Evolutionary conservation across 2,113 vertebrate genomes (phyloP), one percentile per base, ranked within the genome.

Genomic region (Dipodomys spectabilis): DNA sequence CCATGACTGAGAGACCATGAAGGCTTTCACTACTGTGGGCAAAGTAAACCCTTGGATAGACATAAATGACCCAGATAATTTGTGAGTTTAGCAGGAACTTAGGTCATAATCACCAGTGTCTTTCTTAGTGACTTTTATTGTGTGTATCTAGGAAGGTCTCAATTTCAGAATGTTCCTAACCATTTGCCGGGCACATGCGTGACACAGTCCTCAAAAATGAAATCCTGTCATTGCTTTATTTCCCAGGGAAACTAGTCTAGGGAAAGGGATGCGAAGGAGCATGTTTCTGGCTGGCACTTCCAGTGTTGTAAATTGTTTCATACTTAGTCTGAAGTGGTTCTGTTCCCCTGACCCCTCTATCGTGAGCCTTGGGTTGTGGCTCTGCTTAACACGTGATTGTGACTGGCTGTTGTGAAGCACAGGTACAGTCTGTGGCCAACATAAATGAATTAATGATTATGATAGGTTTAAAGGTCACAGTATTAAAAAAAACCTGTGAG

Each of bases 381-480:
- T n/a, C 1, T 80, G 20, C 75, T 49, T 84, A 82, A 67, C 69
- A 28, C 27, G 3, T 68, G n/a, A 72, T 71, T 89, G 65, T 85
- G 71, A 82, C 88, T 90, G 91, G 88, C 81, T 62, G 65, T 79
- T 83, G 79, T 35, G 86, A 69, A 72, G 60, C 44, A 88, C 49
- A 69, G 15, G 12, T 44, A 3, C 44, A 72, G 1, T 72, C 71
- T 64, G 62, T 92, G 62, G 64, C 78, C 25, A 90, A 80, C 64
- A 23, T 82, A 25, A 79, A 15, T 72, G 28, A 79, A 72, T 95
- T 88, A 90, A 82, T 84, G 88, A 86, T 92, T 92, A 57, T 57
- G 15, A 18, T 18, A 57, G 53, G 53, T 57, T 18, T 18, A 44
- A 85, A 88, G 53, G 79, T 65, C 71, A 73, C 71, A 44, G 60